phyloP scores from a whole-genome alignment of 2,888 invertebrate genomes.

The Rapana venosa region DNA sequence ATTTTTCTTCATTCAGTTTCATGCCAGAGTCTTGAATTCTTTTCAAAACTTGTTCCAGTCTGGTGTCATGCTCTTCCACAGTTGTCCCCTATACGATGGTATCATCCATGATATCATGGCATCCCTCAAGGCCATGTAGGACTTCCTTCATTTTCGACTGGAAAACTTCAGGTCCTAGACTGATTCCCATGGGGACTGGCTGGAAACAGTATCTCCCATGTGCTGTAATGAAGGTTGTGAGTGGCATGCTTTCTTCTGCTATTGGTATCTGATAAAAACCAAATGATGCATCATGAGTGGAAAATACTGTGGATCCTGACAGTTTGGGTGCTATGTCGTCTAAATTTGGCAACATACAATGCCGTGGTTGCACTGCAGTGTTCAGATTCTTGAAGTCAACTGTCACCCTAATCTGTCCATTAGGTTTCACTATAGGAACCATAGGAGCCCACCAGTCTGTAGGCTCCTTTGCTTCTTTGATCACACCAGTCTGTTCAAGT shows the following conservation, averaged over 20 bases:
- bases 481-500: not conserved
- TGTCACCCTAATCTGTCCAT: not conserved
- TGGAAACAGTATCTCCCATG: not conserved
- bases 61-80: not conserved
- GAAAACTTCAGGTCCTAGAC: constrained; percentile 11
- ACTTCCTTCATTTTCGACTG: constrained; percentile 32
- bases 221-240: constrained; percentile 28
- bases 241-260: not conserved
- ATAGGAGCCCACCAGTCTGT: constrained; percentile 5
- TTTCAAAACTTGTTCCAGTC: not conserved
- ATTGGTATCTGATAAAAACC: constrained; percentile 6
- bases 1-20: constrained; percentile 23
- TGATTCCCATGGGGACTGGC: constrained; percentile 23
- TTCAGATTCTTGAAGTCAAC: constrained; percentile 5
- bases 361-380: not conserved
- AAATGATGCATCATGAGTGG: not conserved
- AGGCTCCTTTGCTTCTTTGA: not conserved
- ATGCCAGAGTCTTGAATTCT: not conserved
- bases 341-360: constrained; percentile 7
- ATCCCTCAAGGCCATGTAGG: not conserved
- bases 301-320: not conserved
- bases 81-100: constrained; percentile 51
- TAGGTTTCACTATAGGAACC: not conserved
- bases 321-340: not conserved
- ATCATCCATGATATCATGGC: constrained; percentile 49